Base-by-base conservation (phyloP, 2,888 invertebrate species). In the Drosophila picticornis region DNA sequence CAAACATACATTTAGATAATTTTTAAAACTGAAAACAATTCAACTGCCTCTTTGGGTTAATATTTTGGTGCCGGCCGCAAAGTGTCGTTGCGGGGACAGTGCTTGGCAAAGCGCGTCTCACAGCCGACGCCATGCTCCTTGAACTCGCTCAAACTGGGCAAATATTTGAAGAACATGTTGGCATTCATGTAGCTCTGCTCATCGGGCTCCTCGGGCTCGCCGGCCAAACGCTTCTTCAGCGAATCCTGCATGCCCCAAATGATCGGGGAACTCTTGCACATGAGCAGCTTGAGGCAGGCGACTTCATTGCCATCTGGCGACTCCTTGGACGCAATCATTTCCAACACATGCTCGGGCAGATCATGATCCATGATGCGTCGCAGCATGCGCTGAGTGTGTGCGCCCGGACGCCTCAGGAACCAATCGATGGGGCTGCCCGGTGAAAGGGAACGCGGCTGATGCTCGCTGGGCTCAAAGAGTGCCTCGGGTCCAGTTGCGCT, bases 221-320 rank as follows among this genome's bases (percentile, higher is more conserved):
- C 88, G 0, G 72, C 68, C 19, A 84, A 38, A 7, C 84, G 85
- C 50, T 88, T 84, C 52, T 80, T 91, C 16, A 97, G 93, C 0
- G 96, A 95, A 67, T 94, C 94, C 90, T 97, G 97, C 95, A 97
- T 97, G 79, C 95, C 96, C 93, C 94, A 94, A 72, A 97, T 95
- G 72, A 97, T 95, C 0, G 97, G 97, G 0, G 96, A 95, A 75
- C 95, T 95, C 93, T 97, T 97, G 91, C 97, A 97, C 72, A 97
- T 93, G 38, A 97, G 92, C 36, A 96, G 93, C 85, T 95, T 95
- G 4, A 97, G 94, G 82, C 97, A 97, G 59, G 95, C 95, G 0
- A 95, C 95, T 80, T 96, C 95, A 63, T 95, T 93, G 70, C 95
- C 94, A 22, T 94, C 94, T 6, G 94, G 93, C 0, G 72, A 43